Evolutionary conservation across 2,888 invertebrate genomes (phyloP), one percentile per base, ranked within the genome.

Genomic region (Andrena trimmerana): DNA sequence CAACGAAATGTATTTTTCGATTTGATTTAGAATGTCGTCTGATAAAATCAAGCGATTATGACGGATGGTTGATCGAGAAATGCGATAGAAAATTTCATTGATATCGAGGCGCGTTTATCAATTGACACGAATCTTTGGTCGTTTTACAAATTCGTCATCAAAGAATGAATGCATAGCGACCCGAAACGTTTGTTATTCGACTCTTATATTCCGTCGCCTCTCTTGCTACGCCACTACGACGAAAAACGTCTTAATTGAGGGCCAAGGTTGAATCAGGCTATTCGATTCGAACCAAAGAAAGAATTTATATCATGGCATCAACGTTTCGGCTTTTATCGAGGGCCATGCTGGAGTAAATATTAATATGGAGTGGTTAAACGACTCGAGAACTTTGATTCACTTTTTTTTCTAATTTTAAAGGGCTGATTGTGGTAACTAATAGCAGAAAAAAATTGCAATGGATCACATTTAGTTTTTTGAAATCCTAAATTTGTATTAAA

Each of bases 241-340:
- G 68, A 82, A 75, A 75, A 63, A 33, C 31, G 75, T 52, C 2
- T 83, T 77, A 81, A 83, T 76, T 62, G 76, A 29, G 54, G 13
- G 8, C 8, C 81, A 83, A 83, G 83, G 81, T 60, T 76, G 69
- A 73, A 81, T 76, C 72, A 2, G 60, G 59, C 59, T 20, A 27
- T 80, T 76, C 75, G 81, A 83, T 73, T 57, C 57, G 75, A 27
- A 65, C 68, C 4, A 13, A 81, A 69, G 81, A 81, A 83, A 73
- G 60, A 76, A 70, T 76, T 81, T 66, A 60, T 72, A 27, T 7
- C 13, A 59, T 36, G 16, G 16, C 27, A 69, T 50, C 33, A 52
- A 42, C 36, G 71, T 70, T 78, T 71, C 66, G 27, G 42, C 0
- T 50, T 36, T 36, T 42, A 68, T 60, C 33, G 27, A 36, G 54